A percentile compares a stretch with the other conserved stretches of the same genome.
These are phyloP conservation scores for Limnephilus rhombicus DNA, from an alignment of 2,888 invertebrate species.

Conservation along the genomic window DNA sequence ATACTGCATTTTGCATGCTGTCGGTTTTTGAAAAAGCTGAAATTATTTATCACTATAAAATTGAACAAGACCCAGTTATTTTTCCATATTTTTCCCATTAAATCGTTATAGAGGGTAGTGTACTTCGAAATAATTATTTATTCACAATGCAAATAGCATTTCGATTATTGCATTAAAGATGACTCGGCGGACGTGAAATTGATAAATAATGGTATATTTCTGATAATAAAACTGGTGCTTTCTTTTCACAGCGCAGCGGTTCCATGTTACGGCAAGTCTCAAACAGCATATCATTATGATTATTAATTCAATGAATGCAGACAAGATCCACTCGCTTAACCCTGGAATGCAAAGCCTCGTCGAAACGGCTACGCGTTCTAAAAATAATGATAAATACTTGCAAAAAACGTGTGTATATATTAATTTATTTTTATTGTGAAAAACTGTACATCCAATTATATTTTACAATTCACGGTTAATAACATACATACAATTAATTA, in stretches of 20 bases:
- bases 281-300: neutral
- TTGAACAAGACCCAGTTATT: neutral
- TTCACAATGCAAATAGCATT: neutral
- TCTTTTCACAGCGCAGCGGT: neutral
- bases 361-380: too few species aligned
- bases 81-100: neutral
- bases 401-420: too few species aligned
- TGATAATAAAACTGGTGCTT: neutral
- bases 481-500: too few species aligned
- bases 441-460: too few species aligned
- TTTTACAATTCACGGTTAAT: too few species aligned
- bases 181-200: neutral
- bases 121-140: neutral
- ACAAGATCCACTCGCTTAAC: neutral
- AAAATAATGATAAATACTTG: too few species aligned
- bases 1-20: neutral
- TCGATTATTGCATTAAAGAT: conserved; percentile 1
- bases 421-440: too few species aligned
- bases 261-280: neutral
- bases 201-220: neutral
- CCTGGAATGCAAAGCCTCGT: too few species aligned
- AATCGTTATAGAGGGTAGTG: neutral
- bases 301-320: conserved; percentile 7
- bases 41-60: neutral
- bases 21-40: neutral